These are phyloP conservation scores for Masticophis lateralis DNA, from an alignment of 2,797 vertebrate genomes.

Conservation along the genomic window DNA sequence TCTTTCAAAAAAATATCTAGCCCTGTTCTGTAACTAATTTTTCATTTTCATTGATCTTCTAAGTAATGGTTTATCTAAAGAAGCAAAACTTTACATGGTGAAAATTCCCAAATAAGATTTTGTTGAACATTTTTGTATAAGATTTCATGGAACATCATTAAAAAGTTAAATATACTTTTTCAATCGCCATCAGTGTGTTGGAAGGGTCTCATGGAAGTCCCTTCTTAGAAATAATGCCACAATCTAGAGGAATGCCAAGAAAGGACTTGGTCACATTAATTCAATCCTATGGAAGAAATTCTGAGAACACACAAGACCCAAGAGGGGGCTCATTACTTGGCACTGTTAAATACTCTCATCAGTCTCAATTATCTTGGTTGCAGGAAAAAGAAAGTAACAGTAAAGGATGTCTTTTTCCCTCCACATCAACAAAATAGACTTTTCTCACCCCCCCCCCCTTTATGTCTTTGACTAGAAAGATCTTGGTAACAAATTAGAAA, in stretches of 20 bases:
- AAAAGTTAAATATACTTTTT: neutral
- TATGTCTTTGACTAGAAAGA: neutral
- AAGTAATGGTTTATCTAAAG: neutral
- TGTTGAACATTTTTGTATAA: neutral
- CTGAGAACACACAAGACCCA: neutral
- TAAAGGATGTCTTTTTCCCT: neutral
- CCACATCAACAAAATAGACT: neutral
- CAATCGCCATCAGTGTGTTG: neutral
- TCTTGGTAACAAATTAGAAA: neutral
- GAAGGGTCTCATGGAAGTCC: neutral
- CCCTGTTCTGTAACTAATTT: neutral
- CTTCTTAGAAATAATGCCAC: neutral
- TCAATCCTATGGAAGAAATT: neutral
- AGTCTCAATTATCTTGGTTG: neutral
- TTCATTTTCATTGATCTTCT: neutral
- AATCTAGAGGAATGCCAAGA: neutral
- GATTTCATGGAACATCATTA: neutral
- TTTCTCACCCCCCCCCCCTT: neutral
- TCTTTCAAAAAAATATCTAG: neutral
- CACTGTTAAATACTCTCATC: neutral
- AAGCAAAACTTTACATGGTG: neutral
- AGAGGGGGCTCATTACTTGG: neutral
- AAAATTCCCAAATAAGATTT: neutral
- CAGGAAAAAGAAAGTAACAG: neutral
- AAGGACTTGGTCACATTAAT: neutral